Base-by-base conservation (phyloP, 2,888 invertebrate species). In the Masnerella sp. region DNA sequence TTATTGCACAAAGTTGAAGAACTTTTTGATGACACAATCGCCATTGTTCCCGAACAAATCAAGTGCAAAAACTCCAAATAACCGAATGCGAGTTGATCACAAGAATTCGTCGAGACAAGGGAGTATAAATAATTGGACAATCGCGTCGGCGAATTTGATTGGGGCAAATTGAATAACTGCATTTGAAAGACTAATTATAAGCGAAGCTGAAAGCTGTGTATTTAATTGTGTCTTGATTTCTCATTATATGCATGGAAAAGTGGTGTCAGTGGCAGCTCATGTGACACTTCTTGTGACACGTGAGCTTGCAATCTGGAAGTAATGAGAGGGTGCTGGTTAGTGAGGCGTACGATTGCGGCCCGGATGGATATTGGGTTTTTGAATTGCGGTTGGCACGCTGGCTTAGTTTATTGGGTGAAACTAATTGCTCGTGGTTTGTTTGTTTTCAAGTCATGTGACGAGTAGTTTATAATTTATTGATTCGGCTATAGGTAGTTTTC, bases 281-380 rank as follows among this genome's bases (percentile, higher is more conserved):
- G 84, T 95, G 95, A 88, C 98, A 98, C 88, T 96, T 97, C 88
- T 96, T 97, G 89, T 98, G 98, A 84, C 96, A 96, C 2, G 96
- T 96, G 79, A 97, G 90, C 87, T 94, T 96, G 89, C 98, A 98
- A 80, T 91, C 92, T 90, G 88, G 72, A 83, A 85, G 69, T 92
- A 36, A 34, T 78, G 72, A 30, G 40, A 42, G 75, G 67, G 67
- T 51, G 25, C 49, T 67, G 67, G 67, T 49, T 58, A 67, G 47
- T 34, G 56, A 58, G 40, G 56, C 67, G 58, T 49, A 34, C 67
- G 34, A 49, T 49, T 58, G 58, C 40, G 67, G 42, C 32, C 8
- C 34, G 34, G 40, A 45, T 20, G 54, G 54, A 47, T 54, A 52
- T 45, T 56, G 47, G 42, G 22, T 32, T 65, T 65, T 65, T 56